Percentiles rank a stretch among this genome's conserved stretches.
phyloP scores from a whole-genome alignment of 2,888 invertebrate species.

The Netelia inedita region DNA sequence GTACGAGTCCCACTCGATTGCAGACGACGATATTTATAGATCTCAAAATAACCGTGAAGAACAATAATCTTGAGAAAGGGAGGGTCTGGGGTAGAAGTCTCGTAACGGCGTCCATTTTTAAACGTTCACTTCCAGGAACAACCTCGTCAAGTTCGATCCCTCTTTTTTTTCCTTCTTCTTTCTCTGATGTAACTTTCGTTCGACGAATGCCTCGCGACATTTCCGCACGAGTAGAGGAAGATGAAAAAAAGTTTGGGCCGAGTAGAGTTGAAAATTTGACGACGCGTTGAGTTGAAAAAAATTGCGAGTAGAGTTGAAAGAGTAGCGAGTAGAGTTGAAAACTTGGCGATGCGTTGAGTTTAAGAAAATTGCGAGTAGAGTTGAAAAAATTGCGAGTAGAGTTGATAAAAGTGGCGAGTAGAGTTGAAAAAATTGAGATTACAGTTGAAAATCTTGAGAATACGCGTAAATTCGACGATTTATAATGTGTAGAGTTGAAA shows the following conservation, averaged over 20 bases:
- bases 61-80: slow-evolving; percentile 66
- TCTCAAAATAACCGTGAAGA: slow-evolving; percentile 76
- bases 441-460: background rate
- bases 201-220: too few relatives aligned
- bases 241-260: background rate
- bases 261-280: background rate
- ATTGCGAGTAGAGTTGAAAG: background rate
- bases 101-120: slow-evolving; percentile 50
- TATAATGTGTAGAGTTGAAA: background rate
- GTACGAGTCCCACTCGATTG: slow-evolving; percentile 78
- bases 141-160: slow-evolving; percentile 20
- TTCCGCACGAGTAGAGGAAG: too few relatives aligned
- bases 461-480: background rate
- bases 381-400: background rate
- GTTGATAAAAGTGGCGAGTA: background rate
- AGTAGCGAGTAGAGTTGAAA: background rate
- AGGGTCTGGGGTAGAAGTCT: slow-evolving; percentile 16
- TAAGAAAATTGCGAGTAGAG: background rate
- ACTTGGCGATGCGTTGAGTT: background rate
- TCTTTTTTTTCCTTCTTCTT: slow-evolving; percentile 1
- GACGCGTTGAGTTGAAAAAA: background rate
- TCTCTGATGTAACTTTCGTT: background rate
- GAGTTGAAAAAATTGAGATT: background rate
- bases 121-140: slow-evolving; percentile 50
- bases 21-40: slow-evolving; percentile 80